A percentile compares a stretch with the other conserved stretches of the same genome.
Evolutionary conservation across 2,888 invertebrate genomes (phyloP).

Genomic region (Tinea trinotella): DNA sequence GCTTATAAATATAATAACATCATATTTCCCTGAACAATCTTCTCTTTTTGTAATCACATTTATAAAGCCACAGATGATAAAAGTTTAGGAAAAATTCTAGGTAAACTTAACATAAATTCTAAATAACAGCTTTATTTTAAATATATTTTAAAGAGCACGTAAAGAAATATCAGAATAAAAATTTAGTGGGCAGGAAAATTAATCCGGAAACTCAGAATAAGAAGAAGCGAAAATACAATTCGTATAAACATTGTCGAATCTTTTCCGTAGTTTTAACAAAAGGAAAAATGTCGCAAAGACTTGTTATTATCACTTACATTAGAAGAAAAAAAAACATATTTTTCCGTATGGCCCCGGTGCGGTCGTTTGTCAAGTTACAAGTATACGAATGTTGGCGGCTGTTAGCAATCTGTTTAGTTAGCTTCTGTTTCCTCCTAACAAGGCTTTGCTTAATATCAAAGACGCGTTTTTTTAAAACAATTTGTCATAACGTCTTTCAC

Average conservation of each 20-base stretch:
- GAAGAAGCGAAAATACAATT: no score
- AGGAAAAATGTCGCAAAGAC: background rate
- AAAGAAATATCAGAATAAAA: no score
- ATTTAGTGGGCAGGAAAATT: no score
- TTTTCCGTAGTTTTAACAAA: background rate
- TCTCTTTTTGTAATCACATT: no score
- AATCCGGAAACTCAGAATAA: no score
- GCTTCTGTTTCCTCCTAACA: slow-evolving; percentile 59
- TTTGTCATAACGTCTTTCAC: slow-evolving; percentile 31
- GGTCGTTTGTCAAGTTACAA: slow-evolving; percentile 46
- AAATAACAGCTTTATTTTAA: no score
- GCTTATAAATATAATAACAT: no score
- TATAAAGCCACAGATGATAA: no score
- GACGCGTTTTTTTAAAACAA: slow-evolving; percentile 51
- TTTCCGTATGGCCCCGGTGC: slow-evolving; percentile 33
- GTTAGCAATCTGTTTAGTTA: slow-evolving; percentile 58
- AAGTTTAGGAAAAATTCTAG: no score
- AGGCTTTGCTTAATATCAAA: slow-evolving; percentile 54
- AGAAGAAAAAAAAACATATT: slow-evolving; percentile 31
- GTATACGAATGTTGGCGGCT: slow-evolving; percentile 32
- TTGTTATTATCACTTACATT: background rate
- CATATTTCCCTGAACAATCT: no score
- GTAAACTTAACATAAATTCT: no score
- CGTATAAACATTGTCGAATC: background rate
- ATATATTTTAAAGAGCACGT: no score